Conservation (phyloP, 2,797 vertebrate species). For the Champsocephalus esox region DNA sequence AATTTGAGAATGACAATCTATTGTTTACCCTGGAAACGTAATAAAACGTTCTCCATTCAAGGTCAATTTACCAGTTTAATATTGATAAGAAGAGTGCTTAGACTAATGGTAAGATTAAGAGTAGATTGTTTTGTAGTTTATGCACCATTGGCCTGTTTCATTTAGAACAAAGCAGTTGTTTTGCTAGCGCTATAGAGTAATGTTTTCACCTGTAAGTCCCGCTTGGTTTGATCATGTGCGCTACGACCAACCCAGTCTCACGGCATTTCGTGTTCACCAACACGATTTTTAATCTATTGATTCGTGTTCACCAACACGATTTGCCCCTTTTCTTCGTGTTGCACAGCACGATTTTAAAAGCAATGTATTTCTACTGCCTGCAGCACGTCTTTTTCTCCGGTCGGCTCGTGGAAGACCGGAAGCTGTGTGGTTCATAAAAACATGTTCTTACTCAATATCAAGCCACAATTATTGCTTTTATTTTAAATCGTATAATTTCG, state of each 20-base stretch:
- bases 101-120: conserved; percentile 1
- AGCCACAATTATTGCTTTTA: too few species aligned
- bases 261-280: too few species aligned
- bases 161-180: neutral
- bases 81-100: neutral
- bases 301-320: too few species aligned
- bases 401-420: too few species aligned
- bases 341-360: too few species aligned
- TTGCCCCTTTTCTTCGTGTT: too few species aligned
- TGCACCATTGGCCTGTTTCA: neutral
- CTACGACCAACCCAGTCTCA: neutral
- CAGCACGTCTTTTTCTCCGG: too few species aligned
- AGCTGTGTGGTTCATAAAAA: too few species aligned
- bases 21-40: neutral
- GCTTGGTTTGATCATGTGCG: neutral
- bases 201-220: neutral
- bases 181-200: neutral
- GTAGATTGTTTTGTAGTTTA: neutral
- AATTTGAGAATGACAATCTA: neutral
- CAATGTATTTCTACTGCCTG: too few species aligned
- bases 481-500: too few species aligned
- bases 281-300: too few species aligned
- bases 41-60: conserved; percentile 4
- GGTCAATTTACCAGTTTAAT: neutral
- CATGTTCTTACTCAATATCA: too few species aligned